Base-by-base conservation (phyloP, 2,113 vertebrate genomes). In the Onychostruthus taczanowskii region DNA sequence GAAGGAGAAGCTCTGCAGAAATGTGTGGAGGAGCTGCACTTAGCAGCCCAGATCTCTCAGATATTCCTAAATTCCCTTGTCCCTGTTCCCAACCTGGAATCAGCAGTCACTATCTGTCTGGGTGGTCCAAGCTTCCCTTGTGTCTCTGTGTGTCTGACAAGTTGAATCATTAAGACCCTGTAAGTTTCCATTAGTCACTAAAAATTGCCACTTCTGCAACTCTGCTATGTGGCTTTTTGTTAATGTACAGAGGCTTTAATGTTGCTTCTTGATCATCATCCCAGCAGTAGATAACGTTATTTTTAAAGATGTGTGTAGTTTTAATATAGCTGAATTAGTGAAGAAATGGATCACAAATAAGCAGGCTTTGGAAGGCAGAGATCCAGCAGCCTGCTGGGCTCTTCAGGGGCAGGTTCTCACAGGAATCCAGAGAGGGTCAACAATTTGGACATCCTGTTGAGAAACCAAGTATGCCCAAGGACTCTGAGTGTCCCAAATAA, bases 301-400 rank as follows among this genome's bases (percentile, higher is more conserved):
- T 90, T 93, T 85, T 83, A 66, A 90, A 94, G 68, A 58, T 20
- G 64, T 33, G 31, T 66, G 59, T 84, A 70, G 88, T 86, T 90
- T 76, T 46, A 26, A 37, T 2, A 7, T 3, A 56, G 49, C 76
- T 76, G 85, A 92, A 61, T 93, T 68, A 94, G 83, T 26, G 53
- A 43, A 66, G 79, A 68, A 62, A 37, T 33, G 68, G 66, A 49
- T 84, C 73, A 13, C 24, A 56, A n/a, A 61, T 0, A 46, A 69
- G 74, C 39, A 49, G 69, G 26, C 8, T 55, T 53, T 46, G 82
- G 7, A 5, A 63, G 87, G 59, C 59, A 44, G 63, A 58, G 72
- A 23, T 44, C 49, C 83, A 79, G 62, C 73, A 81, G 73, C 81
- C 61, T 46, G 43, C 74, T 47, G 58, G 58, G 85, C 75, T 85